Evolutionary conservation across 2,888 invertebrate species (phyloP), one percentile per base, ranked within the genome.

Genomic region (Ectemnius continuus): DNA sequence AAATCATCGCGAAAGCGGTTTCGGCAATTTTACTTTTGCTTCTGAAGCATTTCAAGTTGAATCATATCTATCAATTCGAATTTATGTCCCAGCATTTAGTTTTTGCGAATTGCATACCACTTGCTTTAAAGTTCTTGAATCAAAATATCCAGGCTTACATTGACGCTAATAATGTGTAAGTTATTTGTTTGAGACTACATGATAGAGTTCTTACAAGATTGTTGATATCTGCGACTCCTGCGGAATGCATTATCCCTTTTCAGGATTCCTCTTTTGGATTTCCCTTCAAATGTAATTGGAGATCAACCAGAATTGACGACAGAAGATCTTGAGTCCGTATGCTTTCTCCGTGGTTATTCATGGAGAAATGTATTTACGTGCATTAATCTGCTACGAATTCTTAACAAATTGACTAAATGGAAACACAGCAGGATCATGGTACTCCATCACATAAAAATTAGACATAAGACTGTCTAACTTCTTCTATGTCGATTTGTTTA

Each of bases 381-480:
- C 89, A 98, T 99, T 73, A 99, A 99, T 92, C 92, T 99, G 65
- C 92, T 99, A 77, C 94, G 99, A 84, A 97, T 99, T 84, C 93
- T 99, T 67, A 99, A 99, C 91, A 99, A 99, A 92, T 93, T 99
- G 71, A 99, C 99, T 57, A 99, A 99, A 91, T 99, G 99, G 98
- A 99, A 99, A 90, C 99, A 99, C 91, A 99, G 99, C n/a, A 94
- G 99, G 79, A 97, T 98, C 76, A 98, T 98, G 97, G 93, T 93
- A 88, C 86, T 73, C 56, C 36, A 11, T 20, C n/a, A 36, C 4
- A 47, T 56, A 18, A 18, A 14, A 70, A 60, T 59, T 8, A 13
- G 8, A 2, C 23, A 18, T 65, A 57, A 11, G 67, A 28, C 28
- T 4, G 52, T 23, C 23, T 57, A 52, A 58, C 56, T 63, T 69